A percentile compares a stretch with the other conserved stretches of the same genome.
phyloP scores from a whole-genome alignment of 2,113 vertebrate species.

The Neolamprologus falcicula region DNA sequence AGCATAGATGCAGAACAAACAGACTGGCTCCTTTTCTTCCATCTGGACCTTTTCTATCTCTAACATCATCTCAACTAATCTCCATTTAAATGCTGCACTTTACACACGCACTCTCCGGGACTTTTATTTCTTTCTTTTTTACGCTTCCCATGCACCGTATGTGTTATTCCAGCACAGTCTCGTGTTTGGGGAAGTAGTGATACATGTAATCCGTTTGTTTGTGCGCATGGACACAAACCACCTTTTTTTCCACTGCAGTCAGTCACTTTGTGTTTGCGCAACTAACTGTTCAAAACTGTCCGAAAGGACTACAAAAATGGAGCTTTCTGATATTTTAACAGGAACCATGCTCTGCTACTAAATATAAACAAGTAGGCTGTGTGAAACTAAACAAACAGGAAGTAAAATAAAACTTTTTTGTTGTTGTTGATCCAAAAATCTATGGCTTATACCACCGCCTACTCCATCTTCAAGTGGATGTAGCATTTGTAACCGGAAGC shows the following conservation, averaged over 20 bases:
- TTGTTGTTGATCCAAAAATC: neutral
- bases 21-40: neutral
- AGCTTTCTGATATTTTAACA: neutral
- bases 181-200: neutral
- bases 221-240: neutral
- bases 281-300: neutral
- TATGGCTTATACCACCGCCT: neutral
- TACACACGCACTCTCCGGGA: neutral
- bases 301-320: neutral
- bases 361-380: neutral
- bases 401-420: neutral
- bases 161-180: neutral
- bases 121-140: neutral
- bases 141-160: neutral
- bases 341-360: neutral
- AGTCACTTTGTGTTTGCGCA: neutral
- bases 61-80: neutral
- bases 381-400: neutral
- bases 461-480: neutral
- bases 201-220: neutral
- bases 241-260: neutral
- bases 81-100: neutral
- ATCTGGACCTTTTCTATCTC: neutral
- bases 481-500: neutral
- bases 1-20: conserved; percentile 7